Conservation (phyloP, 2,888 invertebrate species). For the Caenorhabditis sp. region DNA sequence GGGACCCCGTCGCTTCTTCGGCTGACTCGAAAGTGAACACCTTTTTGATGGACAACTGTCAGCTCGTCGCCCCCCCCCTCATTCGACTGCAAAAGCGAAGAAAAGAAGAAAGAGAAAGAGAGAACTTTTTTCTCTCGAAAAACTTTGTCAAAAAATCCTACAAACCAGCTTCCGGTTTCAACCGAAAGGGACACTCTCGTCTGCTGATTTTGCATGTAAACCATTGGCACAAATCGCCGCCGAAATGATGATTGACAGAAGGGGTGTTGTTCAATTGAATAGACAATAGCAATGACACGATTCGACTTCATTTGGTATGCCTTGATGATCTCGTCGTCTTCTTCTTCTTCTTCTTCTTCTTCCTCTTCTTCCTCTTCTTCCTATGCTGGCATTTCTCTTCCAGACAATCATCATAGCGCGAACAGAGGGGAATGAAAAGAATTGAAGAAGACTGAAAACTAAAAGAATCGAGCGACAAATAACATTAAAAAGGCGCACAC, state of each 20-base stretch:
- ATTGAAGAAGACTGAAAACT: too few species aligned
- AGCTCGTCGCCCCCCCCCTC: conserved; percentile 10
- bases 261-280: conserved; percentile 32
- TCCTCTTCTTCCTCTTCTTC: neutral
- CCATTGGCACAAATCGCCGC: neutral
- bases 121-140: conserved; percentile 15
- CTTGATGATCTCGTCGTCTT: conserved; percentile 9
- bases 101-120: neutral
- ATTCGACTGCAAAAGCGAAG: neutral
- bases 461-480: too few species aligned
- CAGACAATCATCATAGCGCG: too few species aligned
- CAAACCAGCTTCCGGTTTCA: conserved; percentile 27
- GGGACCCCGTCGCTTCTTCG: neutral
- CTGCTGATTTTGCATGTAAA: conserved; percentile 12
- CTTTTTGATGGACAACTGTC: conserved; percentile 52
- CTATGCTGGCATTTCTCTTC: too few species aligned
- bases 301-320: conserved; percentile 8
- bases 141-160: conserved; percentile 9
- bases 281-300: conserved; percentile 36
- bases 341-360: neutral
- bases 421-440: too few species aligned
- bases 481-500: too few species aligned
- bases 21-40: conserved; percentile 18
- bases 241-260: neutral
- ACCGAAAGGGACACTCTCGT: neutral